phyloP scores from a whole-genome alignment of 2,113 vertebrate species.

The Fregetta grallaria region DNA sequence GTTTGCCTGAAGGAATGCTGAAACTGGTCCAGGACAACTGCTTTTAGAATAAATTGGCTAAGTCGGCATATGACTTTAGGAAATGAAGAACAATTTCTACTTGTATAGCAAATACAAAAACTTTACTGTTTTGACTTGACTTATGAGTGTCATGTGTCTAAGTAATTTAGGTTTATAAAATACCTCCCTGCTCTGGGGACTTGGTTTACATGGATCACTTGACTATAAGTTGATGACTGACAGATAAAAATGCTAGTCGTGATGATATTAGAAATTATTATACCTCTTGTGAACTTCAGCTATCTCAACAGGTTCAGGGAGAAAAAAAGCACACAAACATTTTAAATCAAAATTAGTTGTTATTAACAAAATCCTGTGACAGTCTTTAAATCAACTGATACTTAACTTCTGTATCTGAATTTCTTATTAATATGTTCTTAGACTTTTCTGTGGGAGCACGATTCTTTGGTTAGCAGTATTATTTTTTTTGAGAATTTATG shows the following conservation, averaged over 20 bases:
- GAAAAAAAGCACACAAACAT: background rate
- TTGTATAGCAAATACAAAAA: background rate
- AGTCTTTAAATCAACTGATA: background rate
- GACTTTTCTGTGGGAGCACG: background rate
- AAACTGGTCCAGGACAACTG: background rate
- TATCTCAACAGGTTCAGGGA: background rate
- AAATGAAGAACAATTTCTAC: slow-evolving; percentile 7
- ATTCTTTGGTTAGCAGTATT: background rate
- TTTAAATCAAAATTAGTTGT: background rate
- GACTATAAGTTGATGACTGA: background rate
- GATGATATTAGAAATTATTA: background rate
- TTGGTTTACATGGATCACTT: background rate
- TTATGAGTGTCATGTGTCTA: background rate
- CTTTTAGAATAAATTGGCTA: background rate
- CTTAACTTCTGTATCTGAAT: background rate
- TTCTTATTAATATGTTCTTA: background rate
- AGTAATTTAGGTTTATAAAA: background rate
- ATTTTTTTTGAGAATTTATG: background rate
- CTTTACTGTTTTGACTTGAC: background rate
- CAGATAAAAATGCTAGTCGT: background rate
- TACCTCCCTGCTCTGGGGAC: background rate
- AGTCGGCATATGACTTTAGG: background rate
- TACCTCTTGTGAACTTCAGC: background rate
- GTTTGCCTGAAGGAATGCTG: slow-evolving; percentile 5
- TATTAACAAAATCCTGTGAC: background rate